A percentile compares a stretch with the other conserved stretches of the same genome.
These are phyloP conservation scores for Chlorocebus sabaeus DNA, from an alignment of 2,113 vertebrate genomes.

Conservation along the genomic window DNA sequence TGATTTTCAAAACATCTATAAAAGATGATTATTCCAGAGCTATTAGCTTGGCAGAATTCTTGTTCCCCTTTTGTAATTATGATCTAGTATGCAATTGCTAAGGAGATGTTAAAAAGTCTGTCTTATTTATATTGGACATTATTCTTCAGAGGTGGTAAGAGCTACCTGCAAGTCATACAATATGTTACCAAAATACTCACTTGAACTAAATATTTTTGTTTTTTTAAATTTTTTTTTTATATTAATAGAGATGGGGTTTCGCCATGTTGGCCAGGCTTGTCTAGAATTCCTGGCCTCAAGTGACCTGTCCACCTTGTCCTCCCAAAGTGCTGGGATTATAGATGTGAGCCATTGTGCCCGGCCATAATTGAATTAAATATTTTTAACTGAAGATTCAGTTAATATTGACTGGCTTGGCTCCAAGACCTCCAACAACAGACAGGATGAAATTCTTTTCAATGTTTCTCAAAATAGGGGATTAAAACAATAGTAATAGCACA, in stretches of 20 bases:
- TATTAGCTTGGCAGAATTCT: conserved; percentile 8
- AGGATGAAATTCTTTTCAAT: not conserved
- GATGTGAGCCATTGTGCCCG: not conserved
- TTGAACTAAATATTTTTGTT: not conserved
- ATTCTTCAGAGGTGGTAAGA: not conserved
- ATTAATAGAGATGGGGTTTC: not conserved
- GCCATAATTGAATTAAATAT: not conserved
- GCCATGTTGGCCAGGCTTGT: not conserved
- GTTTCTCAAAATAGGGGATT: too few relatives aligned
- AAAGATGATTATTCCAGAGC: not conserved
- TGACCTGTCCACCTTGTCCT: not conserved
- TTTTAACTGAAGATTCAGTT: not conserved
- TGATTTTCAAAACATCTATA: not conserved
- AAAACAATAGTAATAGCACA: too few relatives aligned
- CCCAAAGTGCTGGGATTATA: not conserved
- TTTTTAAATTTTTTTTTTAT: not conserved
- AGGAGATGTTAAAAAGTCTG: not conserved
- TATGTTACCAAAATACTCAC: not conserved
- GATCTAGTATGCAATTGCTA: not conserved
- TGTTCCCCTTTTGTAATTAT: not conserved
- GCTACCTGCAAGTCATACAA: not conserved
- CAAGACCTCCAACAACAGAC: not conserved
- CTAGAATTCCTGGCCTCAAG: not conserved
- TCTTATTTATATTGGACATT: not conserved
- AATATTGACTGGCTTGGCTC: not conserved